Base-by-base conservation (phyloP, 2,888 invertebrate genomes). In the Leptarthrus brevirostris region DNA sequence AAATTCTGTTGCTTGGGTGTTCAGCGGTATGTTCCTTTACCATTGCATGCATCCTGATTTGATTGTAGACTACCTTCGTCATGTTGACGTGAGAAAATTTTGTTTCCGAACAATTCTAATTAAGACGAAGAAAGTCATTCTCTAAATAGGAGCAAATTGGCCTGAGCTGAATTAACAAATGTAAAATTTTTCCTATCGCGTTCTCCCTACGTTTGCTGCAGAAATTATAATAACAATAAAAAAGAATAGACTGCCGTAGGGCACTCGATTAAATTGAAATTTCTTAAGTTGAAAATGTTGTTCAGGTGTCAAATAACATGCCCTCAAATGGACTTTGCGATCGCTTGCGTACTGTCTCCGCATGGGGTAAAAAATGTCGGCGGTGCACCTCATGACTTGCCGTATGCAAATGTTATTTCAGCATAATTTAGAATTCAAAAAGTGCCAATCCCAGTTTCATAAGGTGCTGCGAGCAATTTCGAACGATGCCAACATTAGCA, bases 1-100 rank as follows among this genome's bases (percentile, higher is more conserved):
- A n/a, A n/a, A n/a, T n/a, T n/a, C n/a, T n/a, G n/a, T n/a, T n/a
- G n/a, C n/a, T n/a, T n/a, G n/a, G n/a, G n/a, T n/a, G n/a, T n/a
- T n/a, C n/a, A n/a, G n/a, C n/a, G n/a, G n/a, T n/a, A n/a, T n/a
- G n/a, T n/a, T n/a, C n/a, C n/a, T n/a, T n/a, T n/a, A n/a, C n/a
- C n/a, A n/a, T n/a, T n/a, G n/a, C n/a, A n/a, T n/a, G n/a, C n/a
- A n/a, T n/a, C n/a, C n/a, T n/a, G 3, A 44, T 44, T 20, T 18
- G 12, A 34, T 58, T 36, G 16, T 10, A 36, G 16, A 18, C 16
- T 5, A 16, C 22, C 18, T 36, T 20, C 36, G 34, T 20, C 36
- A 26, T 36, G n/a, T 58, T 58, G 36, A 58, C 58, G 30, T 56
- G 56, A 56, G 56, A 56, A 56, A n/a, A 56, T 56, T 30, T 56